Evolutionary conservation across 2,888 invertebrate genomes (phyloP), one percentile per base, ranked within the genome.

Genomic region (Polydrusus pterygomalis): DNA sequence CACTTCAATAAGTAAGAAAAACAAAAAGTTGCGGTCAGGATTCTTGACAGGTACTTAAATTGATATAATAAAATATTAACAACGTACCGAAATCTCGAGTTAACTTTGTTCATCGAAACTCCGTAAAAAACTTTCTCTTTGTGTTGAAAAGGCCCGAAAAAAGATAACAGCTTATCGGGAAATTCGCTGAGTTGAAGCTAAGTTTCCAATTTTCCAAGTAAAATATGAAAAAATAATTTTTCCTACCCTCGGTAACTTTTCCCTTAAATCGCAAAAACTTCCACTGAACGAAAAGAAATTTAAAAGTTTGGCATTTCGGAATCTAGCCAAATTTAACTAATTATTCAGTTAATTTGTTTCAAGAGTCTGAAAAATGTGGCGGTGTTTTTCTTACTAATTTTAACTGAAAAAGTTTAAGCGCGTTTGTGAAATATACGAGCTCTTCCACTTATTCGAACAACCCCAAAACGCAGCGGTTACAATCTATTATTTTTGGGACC

Each of bases 151-250:
- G 40, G 20, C 54, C 20, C 34, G 65, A 54, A 71, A 75, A 78
- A 77, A 75, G 78, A 72, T 77, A 79, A 65, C 68, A 51, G 78
- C 93, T 91, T 79, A 92, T 89, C 73, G 77, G 58, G 69, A 79
- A 77, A 72, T 73, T 62, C 70, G 74, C 54, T 65, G 74, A 70
- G 71, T 74, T 56, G 69, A 74, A 77, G 74, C 60, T 58, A 58
- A 67, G 72, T 65, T 75, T 72, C 76, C 78, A 77, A 78, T 78
- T 79, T 79, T 74, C 74, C 18, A 75, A 76, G 74, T 72, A 78
- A 77, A 78, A 79, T 79, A 79, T 78, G 78, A 77, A 79, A 54
- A 79, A 79, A 79, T 78, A 79, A 78, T 75, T 79, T 78, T 77
- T 70, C 62, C 70, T 70, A 60, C 40, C 64, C 58, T 70, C 65